Evolutionary conservation across 1,140 invertebrate species (phyloP), one percentile per base, ranked within the genome.

Genomic region (Drosophila sp.): DNA sequence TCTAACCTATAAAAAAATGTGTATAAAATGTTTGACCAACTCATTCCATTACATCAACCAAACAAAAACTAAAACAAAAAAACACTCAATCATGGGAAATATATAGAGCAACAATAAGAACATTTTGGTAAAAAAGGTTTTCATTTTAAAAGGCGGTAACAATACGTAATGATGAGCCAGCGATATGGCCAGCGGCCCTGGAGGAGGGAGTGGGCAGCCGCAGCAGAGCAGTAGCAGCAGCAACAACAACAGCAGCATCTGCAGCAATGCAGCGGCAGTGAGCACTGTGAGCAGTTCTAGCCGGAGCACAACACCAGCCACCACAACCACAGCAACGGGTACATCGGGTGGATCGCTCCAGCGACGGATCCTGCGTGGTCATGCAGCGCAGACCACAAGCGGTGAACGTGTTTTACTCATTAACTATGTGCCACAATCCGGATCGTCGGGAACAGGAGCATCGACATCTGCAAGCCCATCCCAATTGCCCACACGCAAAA

Each of bases 101-200:
- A 40, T 55, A 25, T 69, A 92, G 91, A 90, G 86, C 87, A 92
- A 92, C 84, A 92, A 92, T 72, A 92, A 92, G 87, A 92, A 92
- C 80, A 92, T 92, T 91, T 91, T 92, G 91, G 91, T 92, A 85
- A 92, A 92, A 90, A 92, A 92, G 84, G 90, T 92, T 91, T 92
- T 92, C 90, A 92, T 92, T 92, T 91, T 92, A 70, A 91, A 92
- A 89, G 91, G 91, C 76, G 79, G 90, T 82, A 91, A 92, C 78
- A 92, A 92, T 91, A 91, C 91, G 91, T 91, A 92, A 92, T 92
- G 91, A 92, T 92, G 90, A 91, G 79, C 90, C 90, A 90, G 90
- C 90, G 90, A 91, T 91, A 91, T 91, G 90, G 90, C 90, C 90
- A 89, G 90, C 90, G 90, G 90, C 80, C 80, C 83, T 87, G 89